Conservation (phyloP, 2,797 vertebrate genomes). For the Graptemys geographica region DNA sequence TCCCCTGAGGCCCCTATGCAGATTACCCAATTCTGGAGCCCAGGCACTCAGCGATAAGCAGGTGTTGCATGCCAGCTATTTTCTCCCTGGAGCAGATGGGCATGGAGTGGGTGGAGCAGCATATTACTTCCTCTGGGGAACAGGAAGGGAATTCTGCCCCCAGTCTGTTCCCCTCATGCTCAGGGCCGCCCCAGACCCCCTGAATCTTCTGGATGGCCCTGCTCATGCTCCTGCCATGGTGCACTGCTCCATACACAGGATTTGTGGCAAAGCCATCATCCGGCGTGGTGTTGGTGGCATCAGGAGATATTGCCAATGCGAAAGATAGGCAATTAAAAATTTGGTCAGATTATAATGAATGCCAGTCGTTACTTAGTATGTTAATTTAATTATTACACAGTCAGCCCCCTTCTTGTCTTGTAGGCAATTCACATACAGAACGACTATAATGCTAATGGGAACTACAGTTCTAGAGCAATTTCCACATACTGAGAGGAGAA, state of each 20-base stretch:
- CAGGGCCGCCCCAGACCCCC: too few species aligned
- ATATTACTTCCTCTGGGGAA: not conserved
- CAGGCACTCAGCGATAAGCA: not conserved
- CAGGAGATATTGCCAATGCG: not conserved
- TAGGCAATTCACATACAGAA: not conserved
- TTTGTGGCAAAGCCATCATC: not conserved
- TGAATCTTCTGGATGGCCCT: too few species aligned
- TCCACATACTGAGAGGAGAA: not conserved
- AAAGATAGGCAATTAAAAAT: fast-evolving
- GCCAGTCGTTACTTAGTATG: not conserved
- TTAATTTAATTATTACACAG: not conserved
- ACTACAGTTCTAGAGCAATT: not conserved
- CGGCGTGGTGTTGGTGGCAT: not conserved
- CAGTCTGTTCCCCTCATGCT: not conserved
- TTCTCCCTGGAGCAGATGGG: not conserved
- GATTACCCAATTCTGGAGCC: not conserved
- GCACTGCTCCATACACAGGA: not conserved
- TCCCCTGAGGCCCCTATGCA: not conserved
- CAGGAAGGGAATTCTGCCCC: not conserved
- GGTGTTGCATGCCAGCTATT: not conserved
- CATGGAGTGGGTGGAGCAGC: not conserved
- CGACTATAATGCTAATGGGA: fast-evolving
- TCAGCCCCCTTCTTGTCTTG: not conserved
- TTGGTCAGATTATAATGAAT: not conserved
- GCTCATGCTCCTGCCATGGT: fast-evolving